phyloP scores from a whole-genome alignment of 2,888 invertebrate genomes.

The Zaprionus lineosus region DNA sequence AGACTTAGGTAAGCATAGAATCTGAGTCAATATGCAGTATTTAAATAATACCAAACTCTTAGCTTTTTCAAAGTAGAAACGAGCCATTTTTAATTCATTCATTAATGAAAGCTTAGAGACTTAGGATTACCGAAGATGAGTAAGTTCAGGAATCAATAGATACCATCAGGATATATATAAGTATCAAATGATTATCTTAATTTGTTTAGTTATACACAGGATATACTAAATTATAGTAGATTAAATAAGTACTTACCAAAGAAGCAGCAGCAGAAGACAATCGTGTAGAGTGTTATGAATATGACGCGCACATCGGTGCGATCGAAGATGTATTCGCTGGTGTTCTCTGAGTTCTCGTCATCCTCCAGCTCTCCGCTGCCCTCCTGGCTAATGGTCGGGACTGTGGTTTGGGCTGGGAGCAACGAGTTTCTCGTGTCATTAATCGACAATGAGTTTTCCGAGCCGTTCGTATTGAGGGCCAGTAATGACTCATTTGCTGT shows the following conservation, averaged over 20 bases:
- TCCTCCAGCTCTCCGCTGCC: conserved; percentile 28
- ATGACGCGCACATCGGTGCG: conserved; percentile 88
- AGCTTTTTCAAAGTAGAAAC: too few relatives aligned
- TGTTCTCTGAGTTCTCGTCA: conserved; percentile 63
- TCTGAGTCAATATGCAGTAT: too few relatives aligned
- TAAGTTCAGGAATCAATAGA: too few relatives aligned
- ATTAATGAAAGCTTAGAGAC: not conserved
- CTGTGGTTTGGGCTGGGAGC: conserved; percentile 31
- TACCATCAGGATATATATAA: too few relatives aligned
- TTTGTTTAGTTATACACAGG: too few relatives aligned
- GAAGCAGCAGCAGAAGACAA: conserved; percentile 92
- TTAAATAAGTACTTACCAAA: conserved; percentile 87
- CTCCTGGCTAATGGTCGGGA: not conserved
- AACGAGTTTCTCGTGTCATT: conserved; percentile 41
- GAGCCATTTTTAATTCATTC: too few relatives aligned
- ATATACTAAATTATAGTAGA: too few relatives aligned
- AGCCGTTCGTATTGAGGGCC: conserved; percentile 38
- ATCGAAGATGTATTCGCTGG: conserved; percentile 89
- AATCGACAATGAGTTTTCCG: conserved; percentile 51
- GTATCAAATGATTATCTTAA: too few relatives aligned
- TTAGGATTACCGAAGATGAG: too few relatives aligned
- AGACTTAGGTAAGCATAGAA: too few relatives aligned
- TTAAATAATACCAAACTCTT: too few relatives aligned
- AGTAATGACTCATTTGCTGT: conserved; percentile 38
- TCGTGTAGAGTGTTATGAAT: conserved; percentile 89